phyloP scores from a whole-genome alignment of 2,888 invertebrate genomes.

The Teinopalpus imperialis region DNA sequence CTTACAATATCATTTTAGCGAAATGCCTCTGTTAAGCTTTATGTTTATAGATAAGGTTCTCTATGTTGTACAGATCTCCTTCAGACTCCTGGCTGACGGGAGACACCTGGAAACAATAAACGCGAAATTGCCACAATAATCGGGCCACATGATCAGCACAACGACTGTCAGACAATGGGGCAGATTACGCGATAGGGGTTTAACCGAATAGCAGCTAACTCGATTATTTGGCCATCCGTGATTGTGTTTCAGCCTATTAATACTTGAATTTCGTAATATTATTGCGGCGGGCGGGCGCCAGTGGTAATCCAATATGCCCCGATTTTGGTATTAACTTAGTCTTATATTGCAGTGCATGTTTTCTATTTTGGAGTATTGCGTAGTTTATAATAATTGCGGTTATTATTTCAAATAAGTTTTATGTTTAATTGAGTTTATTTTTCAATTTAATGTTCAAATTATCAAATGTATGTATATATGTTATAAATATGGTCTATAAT shows the following conservation, averaged over 20 bases:
- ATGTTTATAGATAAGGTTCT: constrained; percentile 48
- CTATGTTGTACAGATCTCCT: constrained; percentile 49
- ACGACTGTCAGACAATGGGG: constrained; percentile 74
- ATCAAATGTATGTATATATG: no score
- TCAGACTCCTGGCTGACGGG: constrained; percentile 49
- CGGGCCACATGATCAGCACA: constrained; percentile 74
- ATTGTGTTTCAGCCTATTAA: constrained; percentile 80
- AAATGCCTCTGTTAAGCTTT: constrained; percentile 42
- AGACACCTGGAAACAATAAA: constrained; percentile 79
- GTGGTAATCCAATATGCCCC: constrained; percentile 69
- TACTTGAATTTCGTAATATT: constrained; percentile 81
- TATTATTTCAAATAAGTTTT: no score
- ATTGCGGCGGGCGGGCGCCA: constrained; percentile 64
- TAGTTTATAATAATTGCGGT: no score
- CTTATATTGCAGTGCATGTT: constrained; percentile 52
- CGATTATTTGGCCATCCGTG: constrained; percentile 80
- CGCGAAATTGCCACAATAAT: constrained; percentile 78
- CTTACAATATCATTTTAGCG: constrained; percentile 51
- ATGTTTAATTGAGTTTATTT: no score
- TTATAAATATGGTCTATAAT: no score
- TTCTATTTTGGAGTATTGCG: constrained; percentile 29
- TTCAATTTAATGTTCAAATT: no score
- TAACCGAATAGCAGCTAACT: constrained; percentile 79
- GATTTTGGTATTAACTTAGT: constrained; percentile 65
- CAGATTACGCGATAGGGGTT: constrained; percentile 78